Conservation (phyloP, 2,888 invertebrate species). For the Cordilura impudica region DNA sequence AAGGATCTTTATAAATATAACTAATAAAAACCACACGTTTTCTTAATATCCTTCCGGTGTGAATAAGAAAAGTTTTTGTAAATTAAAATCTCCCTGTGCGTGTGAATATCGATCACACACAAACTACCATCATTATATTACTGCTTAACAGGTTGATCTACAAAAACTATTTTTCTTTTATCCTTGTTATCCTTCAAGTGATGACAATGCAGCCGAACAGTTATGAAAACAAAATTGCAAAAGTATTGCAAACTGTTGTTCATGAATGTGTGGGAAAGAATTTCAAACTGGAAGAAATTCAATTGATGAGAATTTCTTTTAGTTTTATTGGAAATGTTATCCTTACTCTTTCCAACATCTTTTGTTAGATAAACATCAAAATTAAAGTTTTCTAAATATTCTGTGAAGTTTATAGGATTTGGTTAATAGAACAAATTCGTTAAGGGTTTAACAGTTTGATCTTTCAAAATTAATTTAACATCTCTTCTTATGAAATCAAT, state of each 20-base stretch:
- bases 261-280: conserved; percentile 42
- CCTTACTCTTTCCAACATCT: conserved; percentile 35
- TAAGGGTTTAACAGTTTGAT: conserved; percentile 40
- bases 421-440: background rate
- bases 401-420: conserved; percentile 31
- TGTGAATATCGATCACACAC: conserved; percentile 31
- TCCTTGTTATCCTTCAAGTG: conserved; percentile 34
- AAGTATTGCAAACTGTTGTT: conserved; percentile 4
- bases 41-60: conserved; percentile 48
- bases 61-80: background rate
- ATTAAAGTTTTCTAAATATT: conserved; percentile 11
- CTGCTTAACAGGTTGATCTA: conserved; percentile 44
- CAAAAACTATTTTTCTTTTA: conserved; percentile 14
- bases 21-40: conserved; percentile 38
- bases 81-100: background rate
- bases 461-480: background rate
- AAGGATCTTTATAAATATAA: conserved; percentile 11
- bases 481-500: too few species aligned
- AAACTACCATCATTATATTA: background rate
- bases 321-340: background rate
- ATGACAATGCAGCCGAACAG: conserved; percentile 25
- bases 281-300: conserved; percentile 35
- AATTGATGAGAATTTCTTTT: background rate
- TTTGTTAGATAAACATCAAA: conserved; percentile 1
- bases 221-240: conserved; percentile 16